Evolutionary conservation across 2,797 vertebrate species (phyloP).

Genomic region (Sebastes flavidus): DNA sequence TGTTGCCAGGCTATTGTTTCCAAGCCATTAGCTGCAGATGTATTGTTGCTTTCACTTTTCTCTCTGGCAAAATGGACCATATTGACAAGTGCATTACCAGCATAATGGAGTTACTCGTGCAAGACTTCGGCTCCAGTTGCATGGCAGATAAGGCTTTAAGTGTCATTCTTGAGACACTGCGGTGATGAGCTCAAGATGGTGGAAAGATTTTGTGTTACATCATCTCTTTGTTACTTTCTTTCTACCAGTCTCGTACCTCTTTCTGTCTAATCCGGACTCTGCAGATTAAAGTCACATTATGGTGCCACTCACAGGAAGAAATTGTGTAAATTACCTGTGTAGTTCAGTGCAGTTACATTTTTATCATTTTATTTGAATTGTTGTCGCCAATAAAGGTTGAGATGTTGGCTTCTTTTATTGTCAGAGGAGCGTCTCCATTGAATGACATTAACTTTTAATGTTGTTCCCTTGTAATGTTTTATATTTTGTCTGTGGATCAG

Average conservation of each 20-base stretch:
- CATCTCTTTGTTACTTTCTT: neutral
- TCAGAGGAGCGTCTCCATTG: neutral
- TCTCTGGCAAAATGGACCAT: slow-evolving; percentile 7
- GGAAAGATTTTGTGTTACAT: neutral
- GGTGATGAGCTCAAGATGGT: neutral
- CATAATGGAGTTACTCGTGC: slow-evolving; percentile 3
- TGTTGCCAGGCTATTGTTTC: slow-evolving; percentile 39
- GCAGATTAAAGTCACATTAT: neutral
- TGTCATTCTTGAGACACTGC: neutral
- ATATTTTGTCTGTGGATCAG: neutral
- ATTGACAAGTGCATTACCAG: slow-evolving; percentile 20
- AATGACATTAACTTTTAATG: neutral
- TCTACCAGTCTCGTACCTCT: neutral
- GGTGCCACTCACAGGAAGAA: neutral
- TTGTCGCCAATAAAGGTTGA: neutral
- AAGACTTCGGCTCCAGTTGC: neutral
- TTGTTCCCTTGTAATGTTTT: neutral
- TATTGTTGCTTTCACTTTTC: slow-evolving; percentile 13
- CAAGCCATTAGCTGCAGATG: slow-evolving; percentile 12
- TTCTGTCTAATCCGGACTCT: neutral
- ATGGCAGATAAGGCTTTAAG: neutral
- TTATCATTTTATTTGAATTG: neutral
- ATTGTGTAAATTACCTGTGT: neutral
- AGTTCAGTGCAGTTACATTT: neutral
- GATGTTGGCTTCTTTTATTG: neutral